Base-by-base conservation (phyloP, 2,113 vertebrate genomes). In the Carollia perspicillata region DNA sequence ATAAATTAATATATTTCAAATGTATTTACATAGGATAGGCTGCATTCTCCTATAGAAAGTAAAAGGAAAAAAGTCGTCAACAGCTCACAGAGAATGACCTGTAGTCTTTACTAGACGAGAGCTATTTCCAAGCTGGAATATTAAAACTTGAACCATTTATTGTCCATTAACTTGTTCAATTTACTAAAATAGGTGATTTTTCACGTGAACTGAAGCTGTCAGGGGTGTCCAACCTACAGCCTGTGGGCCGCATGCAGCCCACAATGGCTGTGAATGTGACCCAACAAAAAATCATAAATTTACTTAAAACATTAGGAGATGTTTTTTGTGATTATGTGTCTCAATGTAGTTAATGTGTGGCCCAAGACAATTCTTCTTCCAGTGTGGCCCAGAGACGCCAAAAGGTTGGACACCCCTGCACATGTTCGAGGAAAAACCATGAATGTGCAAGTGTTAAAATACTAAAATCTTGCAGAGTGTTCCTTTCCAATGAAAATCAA, bases 1-100 rank as follows among this genome's bases (percentile, higher is more conserved):
- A 84, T 63, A 90, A 90, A 71, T 40, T 72, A 30, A 91, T 79
- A 72, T 26, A 58, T 26, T 84, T 83, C 40, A 93, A 88, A 93
- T 66, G 9, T 88, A 74, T 91, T 58, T 78, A 77, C 17, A 74
- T 2, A 65, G 9, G 33, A 55, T 86, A 90, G 68, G 18, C 35
- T 53, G 4, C 75, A 85, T 49, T 93, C 60, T 51, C 17, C 37
- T 33, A 8, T 26, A 9, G 30, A 55, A 69, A 23, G 69, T 83
- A 90, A 83, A 83, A 47, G n/a, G 49, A 66, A 75, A 47, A 22
- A 23, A 16, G 30, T 35, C 40, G 37, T 28, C 37, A 65, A 63
- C 7, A 83, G 14, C 30, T 89, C 71, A 95, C 22, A 89, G 23
- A 47, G 33, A 93, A 55, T 37, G 23, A 11, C 55, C n/a, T 84